Base-by-base conservation (phyloP, 2,888 invertebrate genomes). In the Serrognathus titanus region DNA sequence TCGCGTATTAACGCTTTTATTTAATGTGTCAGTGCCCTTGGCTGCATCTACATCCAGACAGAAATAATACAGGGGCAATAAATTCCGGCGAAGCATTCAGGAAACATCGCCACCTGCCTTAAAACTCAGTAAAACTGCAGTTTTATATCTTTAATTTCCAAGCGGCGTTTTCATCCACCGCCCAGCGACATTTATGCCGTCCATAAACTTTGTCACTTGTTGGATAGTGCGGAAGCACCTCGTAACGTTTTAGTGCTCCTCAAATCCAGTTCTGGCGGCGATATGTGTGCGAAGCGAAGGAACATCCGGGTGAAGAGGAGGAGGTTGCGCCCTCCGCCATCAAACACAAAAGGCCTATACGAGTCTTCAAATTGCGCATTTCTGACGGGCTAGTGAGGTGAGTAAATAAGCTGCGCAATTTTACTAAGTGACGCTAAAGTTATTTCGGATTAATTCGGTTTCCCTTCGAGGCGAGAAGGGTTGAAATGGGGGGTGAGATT, bases 361-460 rank as follows among this genome's bases (percentile, higher is more conserved):
- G 20, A 43, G 48, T 50, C 55, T 55, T 45, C 45, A 55, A 50
- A 50, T 50, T 13, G 37, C 49, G 54, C 36, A 41, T 45, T 53
- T 51, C 57, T 55, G 56, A 51, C 45, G 50, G n/a, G 50, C 51
- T 48, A 53, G 31, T 47, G 50, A 53, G 52, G 50, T 49, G 53
- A 49, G 57, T 46, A 53, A 59, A 56, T 54, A 60, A 48, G 58
- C 52, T 58, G 43, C 59, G 56, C 54, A 61, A 63, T 63, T 63
- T 59, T 57, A 57, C 57, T 54, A 58, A 63, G 59, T 56, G 59
- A 48, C 55, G 57, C 59, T 61, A 58, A 61, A 63, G 57, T 63
- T 61, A 63, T 56, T 63, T 57, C 46, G 56, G 57, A 59, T 59
- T 63, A 63, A 61, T 63, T 55, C 31, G 55, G 38, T 45, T 55